Evolutionary conservation across 2,113 vertebrate genomes (phyloP), one percentile per base, ranked within the genome.

Genomic region (Aldabrachelys gigantea): DNA sequence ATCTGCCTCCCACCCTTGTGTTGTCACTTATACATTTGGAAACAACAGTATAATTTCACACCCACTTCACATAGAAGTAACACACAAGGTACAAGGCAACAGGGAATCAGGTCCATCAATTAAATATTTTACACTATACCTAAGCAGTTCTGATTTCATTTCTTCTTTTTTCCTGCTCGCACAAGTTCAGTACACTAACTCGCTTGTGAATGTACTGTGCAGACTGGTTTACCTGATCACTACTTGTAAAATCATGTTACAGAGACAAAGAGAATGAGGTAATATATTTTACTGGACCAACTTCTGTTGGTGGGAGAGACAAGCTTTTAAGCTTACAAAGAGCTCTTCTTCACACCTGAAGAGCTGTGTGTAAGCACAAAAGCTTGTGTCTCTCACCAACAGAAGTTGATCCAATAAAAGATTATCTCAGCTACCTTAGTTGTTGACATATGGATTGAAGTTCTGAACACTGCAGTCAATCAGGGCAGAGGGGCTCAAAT

Each of bases 401-500:
- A 59, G 59, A 62, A 13, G 13, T 14, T 62, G 13, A 16, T 35
- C 59, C 29, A 62, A 29, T 59, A 62, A 62, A 35, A 62, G 5
- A 16, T 62, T 35, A 62, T 5, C 59, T 62, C 13, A 31, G 11
- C 12, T 31, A 62, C 59, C 35, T 35, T 87, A 86, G 83, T 10
- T 44, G 65, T 82, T 72, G 65, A 17, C 35, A 49, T 31, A 29
- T 3, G 38, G 57, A 24, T 5, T 88, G 65, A 50, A 85, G 24
- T 29, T 82, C 27, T 82, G 35, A 12, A 31, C n/a, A 10, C 41
- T 1, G 0, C 21, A 80, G 44, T 16, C 21, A 41, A 56, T 6
- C 21, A 53, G 11, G 56, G 31, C 69, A 59, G 35, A 59, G 3
- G 14, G 4, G 12, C 19, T n/a, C 50, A 31, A 17, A 89, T 75